Evolutionary conservation across 2,888 invertebrate species (phyloP).

Genomic region (Drosophila cognata): DNA sequence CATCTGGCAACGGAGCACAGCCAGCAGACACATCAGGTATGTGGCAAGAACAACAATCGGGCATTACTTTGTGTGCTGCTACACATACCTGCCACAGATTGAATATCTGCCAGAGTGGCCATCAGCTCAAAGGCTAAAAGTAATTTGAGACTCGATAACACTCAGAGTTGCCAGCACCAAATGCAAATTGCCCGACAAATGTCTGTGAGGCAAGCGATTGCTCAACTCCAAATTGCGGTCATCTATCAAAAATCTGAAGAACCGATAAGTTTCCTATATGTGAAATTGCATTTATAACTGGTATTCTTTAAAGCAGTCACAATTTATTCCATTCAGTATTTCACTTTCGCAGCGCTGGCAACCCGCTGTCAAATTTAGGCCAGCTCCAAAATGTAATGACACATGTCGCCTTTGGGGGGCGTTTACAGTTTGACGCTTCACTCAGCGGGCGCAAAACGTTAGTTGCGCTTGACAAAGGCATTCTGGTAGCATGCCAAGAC

Average conservation of each 20-base stretch:
- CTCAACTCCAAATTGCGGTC: constrained; percentile 17
- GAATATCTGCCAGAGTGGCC: constrained; percentile 59
- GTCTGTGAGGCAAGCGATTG: constrained; percentile 24
- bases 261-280: neutral
- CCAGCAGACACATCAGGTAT: neutral
- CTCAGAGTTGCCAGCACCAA: constrained; percentile 5
- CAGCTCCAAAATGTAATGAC: constrained; percentile 21
- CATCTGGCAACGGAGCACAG: constrained; percentile 9
- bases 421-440: constrained; percentile 49
- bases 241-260: constrained; percentile 9
- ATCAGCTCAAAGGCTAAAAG: constrained; percentile 49
- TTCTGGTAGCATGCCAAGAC: constrained; percentile 15
- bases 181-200: constrained; percentile 39
- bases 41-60: constrained; percentile 5
- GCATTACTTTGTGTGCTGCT: constrained; percentile 16
- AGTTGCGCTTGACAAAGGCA: constrained; percentile 26
- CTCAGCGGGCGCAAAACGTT: constrained; percentile 51
- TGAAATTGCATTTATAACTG: neutral
- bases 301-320: neutral
- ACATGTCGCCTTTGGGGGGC: constrained; percentile 51
- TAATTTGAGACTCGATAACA: constrained; percentile 34
- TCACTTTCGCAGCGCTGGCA: constrained; percentile 5
- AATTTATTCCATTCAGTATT: neutral
- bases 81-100: constrained; percentile 52
- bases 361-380: neutral